These are phyloP conservation scores for Prosopocoilus inquinatus DNA, from an alignment of 2,888 invertebrate genomes.

Conservation along the genomic window DNA sequence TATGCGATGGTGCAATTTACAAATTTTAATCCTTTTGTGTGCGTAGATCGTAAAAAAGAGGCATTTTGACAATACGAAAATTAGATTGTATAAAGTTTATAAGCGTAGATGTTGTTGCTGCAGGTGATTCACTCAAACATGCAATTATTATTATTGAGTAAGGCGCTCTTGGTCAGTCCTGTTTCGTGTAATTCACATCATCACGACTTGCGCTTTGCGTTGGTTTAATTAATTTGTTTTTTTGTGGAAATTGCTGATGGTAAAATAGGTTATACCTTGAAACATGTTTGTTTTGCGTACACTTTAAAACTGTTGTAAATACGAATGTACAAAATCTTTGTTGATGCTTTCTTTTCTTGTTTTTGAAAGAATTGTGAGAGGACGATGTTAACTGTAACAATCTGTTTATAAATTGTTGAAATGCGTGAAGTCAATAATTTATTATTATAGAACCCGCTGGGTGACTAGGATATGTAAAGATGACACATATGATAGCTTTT, in stretches of 20 bases:
- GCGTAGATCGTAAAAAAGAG: neutral
- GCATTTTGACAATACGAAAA: constrained; percentile 1
- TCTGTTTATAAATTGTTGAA: constrained; percentile 19
- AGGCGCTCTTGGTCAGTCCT: too few relatives aligned
- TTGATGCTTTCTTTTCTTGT: neutral
- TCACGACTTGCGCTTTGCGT: too few relatives aligned
- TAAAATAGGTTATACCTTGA: too few relatives aligned
- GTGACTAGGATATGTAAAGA: constrained; percentile 14
- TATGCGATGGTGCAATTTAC: neutral
- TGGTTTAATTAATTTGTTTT: too few relatives aligned
- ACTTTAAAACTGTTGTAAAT: neutral
- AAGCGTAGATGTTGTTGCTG: too few relatives aligned
- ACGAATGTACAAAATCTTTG: neutral
- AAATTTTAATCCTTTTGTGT: neutral
- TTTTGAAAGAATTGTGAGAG: neutral
- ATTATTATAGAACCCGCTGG: constrained; percentile 23
- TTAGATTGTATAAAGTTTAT: neutral
- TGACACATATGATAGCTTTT: constrained; percentile 40
- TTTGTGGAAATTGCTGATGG: too few relatives aligned
- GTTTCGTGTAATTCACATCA: too few relatives aligned
- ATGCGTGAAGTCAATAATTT: constrained; percentile 20
- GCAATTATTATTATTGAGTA: too few relatives aligned
- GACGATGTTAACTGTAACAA: neutral
- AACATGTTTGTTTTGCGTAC: too few relatives aligned
- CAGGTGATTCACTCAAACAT: too few relatives aligned